Base-by-base conservation (phyloP, 2,797 vertebrate species). In the Crypturellus tataupa region DNA sequence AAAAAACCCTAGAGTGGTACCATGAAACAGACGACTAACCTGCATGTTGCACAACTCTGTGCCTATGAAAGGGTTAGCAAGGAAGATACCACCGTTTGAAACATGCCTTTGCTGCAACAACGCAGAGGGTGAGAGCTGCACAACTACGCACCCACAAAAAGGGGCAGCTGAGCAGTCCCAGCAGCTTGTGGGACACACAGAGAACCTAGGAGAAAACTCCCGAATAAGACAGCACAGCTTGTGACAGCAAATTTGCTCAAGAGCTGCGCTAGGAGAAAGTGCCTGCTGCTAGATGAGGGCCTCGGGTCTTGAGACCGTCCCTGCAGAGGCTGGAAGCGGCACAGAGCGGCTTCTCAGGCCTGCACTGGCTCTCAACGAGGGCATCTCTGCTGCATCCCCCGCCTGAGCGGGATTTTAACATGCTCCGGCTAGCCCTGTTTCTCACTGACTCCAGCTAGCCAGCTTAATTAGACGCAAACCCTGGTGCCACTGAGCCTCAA, bases 71-170 rank as follows among this genome's bases (percentile, higher is more conserved):
- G 6, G 40, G 13, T 58, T 56, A 55, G 10, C 35, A 87, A 23
- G 15, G 14, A 27, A 46, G 2, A 5, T 27, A 68, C 33, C 29
- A 40, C n/a, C 17, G 56, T 21, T 55, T n/a, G 40, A 87, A 90
- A 68, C 7, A 10, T 0, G 1, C 56, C 56, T 46, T 42, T 33
- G 39, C 8, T n/a, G 15, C 12, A 55, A 47, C 10, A 39, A 40
- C 0, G 0, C 9, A 4, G 19, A 0, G 0, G 29, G 3, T 64
- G 20, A 65, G 10, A 23, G 7, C 1, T 1, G 39, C 27, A 39
- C 27, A 40, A 35, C 4, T 53, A 29, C 13, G 17, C 47, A 20
- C 9, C 11, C 8, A 40, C 51, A 10, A 60, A 51, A 64, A 75
- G 51, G 12, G 5, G 60, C 80, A 80, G 68, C 4, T 46, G 5